Evolutionary conservation across 2,888 invertebrate species (phyloP), one percentile per base, ranked within the genome.

Genomic region (Agrenia bidenticulata): DNA sequence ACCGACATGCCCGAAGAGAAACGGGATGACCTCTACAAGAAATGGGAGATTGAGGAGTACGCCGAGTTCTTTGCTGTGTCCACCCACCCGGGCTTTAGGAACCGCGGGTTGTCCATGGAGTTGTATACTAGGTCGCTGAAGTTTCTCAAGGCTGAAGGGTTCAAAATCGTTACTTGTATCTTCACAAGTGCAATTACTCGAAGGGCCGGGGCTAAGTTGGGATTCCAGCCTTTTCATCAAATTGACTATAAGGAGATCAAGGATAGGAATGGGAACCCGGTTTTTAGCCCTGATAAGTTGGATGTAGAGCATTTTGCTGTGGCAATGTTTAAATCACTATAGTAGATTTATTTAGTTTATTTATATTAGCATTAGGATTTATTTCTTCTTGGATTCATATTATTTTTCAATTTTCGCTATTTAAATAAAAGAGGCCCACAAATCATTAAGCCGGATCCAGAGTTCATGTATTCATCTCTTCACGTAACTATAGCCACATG

Each of bases 161-260:
- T 70, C 51, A 67, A 68, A 45, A 49, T 73, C 23, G 69, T 65
- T 9, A 70, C 68, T 53, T 65, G 66, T 15, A 53, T 69, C 5
- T 66, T 61, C 23, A 68, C 73, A 1, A 72, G 69, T 64, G 72
- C 72, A 0, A 69, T 62, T 39, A 70, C 74, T 9, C 58, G 72
- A 51, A 51, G 45, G 1, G 68, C 66, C 1, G 72, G 60, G 0
- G 11, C 11, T 32, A 32, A 32, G 11, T 32, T 32, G 11, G 32
- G 32, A 7, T 32, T 32, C 32, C 4, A 32, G 32, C 5, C 4
- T 4, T 32, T 32, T 32, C 32, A 32, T 39, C 56, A 68, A 11
- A 42, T 72, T 9, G 63, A 69, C 57, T 65, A 65, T 19, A 24
- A 51, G 2, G 64, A 71, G 11, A 55, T 71, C 11, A 67, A 42